Evolutionary conservation across 2,888 invertebrate species (phyloP).

Genomic region (Leptinotarsa rubiginosa): DNA sequence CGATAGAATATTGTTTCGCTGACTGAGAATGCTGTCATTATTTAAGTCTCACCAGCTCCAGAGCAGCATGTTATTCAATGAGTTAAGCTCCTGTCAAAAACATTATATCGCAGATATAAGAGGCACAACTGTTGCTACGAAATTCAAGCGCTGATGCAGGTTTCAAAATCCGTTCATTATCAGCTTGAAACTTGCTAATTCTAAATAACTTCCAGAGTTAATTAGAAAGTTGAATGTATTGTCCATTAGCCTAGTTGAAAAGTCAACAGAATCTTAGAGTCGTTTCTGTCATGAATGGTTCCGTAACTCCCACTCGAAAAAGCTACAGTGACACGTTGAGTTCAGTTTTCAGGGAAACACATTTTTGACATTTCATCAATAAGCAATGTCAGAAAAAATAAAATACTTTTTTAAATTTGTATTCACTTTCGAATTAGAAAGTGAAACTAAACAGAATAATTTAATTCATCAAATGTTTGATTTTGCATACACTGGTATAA

Average conservation of each 20-base stretch:
- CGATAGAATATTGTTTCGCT: too few relatives aligned
- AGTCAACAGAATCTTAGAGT: background rate
- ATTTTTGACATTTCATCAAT: too few relatives aligned
- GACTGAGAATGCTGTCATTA: too few relatives aligned
- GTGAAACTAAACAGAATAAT: too few relatives aligned
- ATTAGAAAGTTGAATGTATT: background rate
- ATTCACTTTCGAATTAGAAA: too few relatives aligned
- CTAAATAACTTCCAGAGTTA: background rate
- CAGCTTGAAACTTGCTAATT: background rate
- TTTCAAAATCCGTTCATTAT: background rate
- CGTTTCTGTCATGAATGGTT: background rate
- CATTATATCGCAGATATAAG: background rate
- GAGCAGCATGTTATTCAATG: background rate
- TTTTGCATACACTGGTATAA: too few relatives aligned
- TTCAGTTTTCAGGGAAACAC: too few relatives aligned
- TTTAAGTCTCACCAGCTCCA: too few relatives aligned
- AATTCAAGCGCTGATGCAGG: conserved; percentile 1
- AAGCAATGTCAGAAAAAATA: too few relatives aligned
- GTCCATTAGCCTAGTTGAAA: background rate
- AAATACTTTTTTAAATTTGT: too few relatives aligned
- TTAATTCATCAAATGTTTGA: too few relatives aligned
- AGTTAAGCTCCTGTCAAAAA: background rate
- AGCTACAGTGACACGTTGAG: background rate
- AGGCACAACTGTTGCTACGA: background rate
- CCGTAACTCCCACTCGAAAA: background rate